A percentile compares a stretch with the other conserved stretches of the same genome.
phyloP scores from a whole-genome alignment of 1,140 invertebrate species.

The Drosophila oshimai region DNA sequence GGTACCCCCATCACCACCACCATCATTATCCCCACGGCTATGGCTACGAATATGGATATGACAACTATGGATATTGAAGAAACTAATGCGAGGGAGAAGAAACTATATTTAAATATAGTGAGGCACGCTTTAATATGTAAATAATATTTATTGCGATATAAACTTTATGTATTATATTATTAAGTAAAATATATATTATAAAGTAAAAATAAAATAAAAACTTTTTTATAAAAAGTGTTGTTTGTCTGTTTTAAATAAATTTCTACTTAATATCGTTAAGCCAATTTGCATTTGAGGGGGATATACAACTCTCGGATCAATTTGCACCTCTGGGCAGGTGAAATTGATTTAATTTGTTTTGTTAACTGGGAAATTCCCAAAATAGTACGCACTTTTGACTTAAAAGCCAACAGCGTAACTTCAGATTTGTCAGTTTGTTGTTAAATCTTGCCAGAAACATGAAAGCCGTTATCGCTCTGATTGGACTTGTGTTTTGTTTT shows the following conservation, averaged over 20 bases:
- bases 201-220: too few relatives aligned
- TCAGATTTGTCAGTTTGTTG: not conserved
- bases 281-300: constrained; percentile 29
- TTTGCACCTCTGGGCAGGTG: constrained; percentile 15
- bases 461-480: constrained; percentile 15
- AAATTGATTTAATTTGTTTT: constrained; percentile 22
- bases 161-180: too few relatives aligned
- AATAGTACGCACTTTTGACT: not conserved
- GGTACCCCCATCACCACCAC: constrained; percentile 16
- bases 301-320: constrained; percentile 35
- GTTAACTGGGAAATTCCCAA: constrained; percentile 17
- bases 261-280: constrained; percentile 39
- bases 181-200: too few relatives aligned
- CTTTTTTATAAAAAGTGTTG: too few relatives aligned
- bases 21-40: constrained; percentile 11
- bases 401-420: constrained; percentile 1
- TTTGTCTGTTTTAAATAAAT: too few relatives aligned
- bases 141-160: constrained; percentile 16
- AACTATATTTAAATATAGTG: not conserved
- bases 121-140: not conserved
- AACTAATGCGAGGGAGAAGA: too few relatives aligned
- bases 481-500: constrained; percentile 5
- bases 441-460: constrained; percentile 17
- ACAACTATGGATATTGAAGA: constrained; percentile 6
- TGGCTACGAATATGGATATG: constrained; percentile 12